A percentile compares a stretch with the other conserved stretches of the same genome.
Evolutionary conservation across 2,797 vertebrate genomes (phyloP).

Genomic region (Lepidocolaptes lacrymiger): DNA sequence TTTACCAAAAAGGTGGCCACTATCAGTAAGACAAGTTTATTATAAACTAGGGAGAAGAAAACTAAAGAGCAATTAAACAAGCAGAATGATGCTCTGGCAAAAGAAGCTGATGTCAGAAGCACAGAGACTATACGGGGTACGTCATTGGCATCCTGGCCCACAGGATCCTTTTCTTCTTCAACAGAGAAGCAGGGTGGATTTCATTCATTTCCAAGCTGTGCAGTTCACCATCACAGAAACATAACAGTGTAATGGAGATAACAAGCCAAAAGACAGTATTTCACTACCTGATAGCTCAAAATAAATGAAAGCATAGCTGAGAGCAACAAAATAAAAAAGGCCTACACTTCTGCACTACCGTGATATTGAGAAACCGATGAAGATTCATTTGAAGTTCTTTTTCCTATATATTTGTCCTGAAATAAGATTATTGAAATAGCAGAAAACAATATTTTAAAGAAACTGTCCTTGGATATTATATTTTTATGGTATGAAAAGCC

Average conservation of each 20-base stretch:
- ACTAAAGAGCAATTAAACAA: not conserved
- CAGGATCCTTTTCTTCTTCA: not conserved
- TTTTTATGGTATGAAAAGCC: not conserved
- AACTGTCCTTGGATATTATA: not conserved
- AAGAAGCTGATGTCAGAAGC: not conserved
- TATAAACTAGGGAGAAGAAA: not conserved
- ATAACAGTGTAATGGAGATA: not conserved
- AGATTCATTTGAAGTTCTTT: not conserved
- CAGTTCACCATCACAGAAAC: not conserved
- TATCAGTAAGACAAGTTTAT: not conserved
- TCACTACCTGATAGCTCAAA: not conserved
- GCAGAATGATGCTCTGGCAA: not conserved
- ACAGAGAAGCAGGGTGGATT: not conserved
- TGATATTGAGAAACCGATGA: not conserved
- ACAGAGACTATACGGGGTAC: not conserved
- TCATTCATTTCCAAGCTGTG: not conserved
- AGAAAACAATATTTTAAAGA: not conserved
- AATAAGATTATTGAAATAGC: not conserved
- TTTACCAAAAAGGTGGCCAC: not conserved
- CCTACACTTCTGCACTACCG: not conserved
- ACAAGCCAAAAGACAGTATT: not conserved
- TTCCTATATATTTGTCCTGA: not conserved
- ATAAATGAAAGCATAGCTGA: not conserved
- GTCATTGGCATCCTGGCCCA: not conserved
- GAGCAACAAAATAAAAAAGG: not conserved